phyloP scores from a whole-genome alignment of 2,797 vertebrate species.

The Enteromius treurensis region DNA sequence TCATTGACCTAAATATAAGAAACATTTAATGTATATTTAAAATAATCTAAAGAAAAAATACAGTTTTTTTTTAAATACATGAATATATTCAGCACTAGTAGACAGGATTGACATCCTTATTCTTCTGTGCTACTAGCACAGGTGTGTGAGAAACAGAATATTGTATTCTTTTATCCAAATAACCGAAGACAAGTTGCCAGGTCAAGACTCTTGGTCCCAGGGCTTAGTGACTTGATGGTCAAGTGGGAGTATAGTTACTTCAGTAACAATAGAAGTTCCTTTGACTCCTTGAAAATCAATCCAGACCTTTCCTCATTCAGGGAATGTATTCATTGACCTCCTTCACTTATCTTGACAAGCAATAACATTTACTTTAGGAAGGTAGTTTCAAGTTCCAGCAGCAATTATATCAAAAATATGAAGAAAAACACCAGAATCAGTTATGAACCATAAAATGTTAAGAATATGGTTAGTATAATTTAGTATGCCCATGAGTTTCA shows the following conservation, averaged over 20 bases:
- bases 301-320: not conserved
- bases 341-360: not conserved
- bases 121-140: not conserved
- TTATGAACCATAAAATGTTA: not conserved
- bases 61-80: not conserved
- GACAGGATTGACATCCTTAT: not conserved
- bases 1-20: not conserved
- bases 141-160: not conserved
- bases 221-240: not conserved
- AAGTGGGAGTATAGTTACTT: not conserved
- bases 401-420: not conserved
- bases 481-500: constrained; percentile 69
- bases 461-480: constrained; percentile 2
- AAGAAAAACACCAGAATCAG: not conserved
- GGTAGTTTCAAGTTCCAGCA: not conserved
- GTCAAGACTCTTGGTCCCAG: not conserved
- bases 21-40: not conserved
- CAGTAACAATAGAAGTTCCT: not conserved
- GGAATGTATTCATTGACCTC: not conserved
- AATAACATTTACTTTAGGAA: not conserved
- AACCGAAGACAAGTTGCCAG: not conserved
- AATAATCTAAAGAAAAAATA: not conserved
- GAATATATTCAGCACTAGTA: not conserved
- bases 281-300: not conserved
- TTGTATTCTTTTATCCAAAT: not conserved